phyloP scores from a whole-genome alignment of 2,797 vertebrate genomes.

The Uromys caudimaculatus region DNA sequence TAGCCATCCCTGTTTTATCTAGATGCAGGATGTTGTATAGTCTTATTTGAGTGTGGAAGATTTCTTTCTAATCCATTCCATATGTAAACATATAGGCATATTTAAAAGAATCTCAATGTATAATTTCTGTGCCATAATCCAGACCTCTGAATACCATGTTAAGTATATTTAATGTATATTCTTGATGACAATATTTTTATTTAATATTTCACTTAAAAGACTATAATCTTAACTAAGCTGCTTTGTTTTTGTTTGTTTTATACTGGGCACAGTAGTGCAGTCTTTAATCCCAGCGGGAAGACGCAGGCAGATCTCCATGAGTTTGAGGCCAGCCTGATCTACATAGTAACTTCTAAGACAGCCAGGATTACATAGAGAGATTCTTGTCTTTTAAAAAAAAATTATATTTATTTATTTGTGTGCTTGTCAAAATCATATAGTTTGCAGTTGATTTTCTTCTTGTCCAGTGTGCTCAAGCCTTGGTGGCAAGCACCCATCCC shows the following conservation, averaged over 20 bases:
- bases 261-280: not conserved
- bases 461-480: not conserved
- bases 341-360: not conserved
- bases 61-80: constrained; percentile 19
- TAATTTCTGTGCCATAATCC: too few relatives aligned
- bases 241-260: not conserved
- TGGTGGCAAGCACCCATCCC: not conserved
- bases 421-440: not conserved
- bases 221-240: not conserved
- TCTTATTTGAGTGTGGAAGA: not conserved
- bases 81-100: not conserved
- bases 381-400: not conserved
- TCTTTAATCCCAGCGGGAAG: not conserved
- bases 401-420: not conserved
- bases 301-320: not conserved
- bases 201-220: constrained; percentile 42
- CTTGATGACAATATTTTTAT: constrained; percentile 1
- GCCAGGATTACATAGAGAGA: not conserved
- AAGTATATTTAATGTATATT: not conserved
- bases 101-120: constrained; percentile 37
- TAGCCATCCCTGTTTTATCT: not conserved
- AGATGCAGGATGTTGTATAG: not conserved
- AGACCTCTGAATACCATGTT: constrained; percentile 16
- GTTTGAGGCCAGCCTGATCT: not conserved
- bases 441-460: not conserved